Evolutionary conservation across 1,140 invertebrate species (phyloP).

Genomic region (Penaeus indicus): DNA sequence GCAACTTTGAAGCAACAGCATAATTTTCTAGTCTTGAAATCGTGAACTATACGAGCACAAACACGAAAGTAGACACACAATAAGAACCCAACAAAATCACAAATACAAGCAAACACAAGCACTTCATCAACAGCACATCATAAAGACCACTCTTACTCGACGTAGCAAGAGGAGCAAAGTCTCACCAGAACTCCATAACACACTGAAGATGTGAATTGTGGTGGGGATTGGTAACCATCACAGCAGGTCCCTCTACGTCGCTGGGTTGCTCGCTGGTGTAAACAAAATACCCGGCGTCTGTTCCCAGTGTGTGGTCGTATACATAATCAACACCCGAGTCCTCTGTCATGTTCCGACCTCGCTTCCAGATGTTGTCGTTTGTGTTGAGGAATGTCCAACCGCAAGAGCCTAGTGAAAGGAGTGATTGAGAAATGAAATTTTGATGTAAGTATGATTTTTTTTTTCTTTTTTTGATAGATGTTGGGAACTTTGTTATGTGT

Average conservation of each 20-base stretch:
- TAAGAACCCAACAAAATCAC: no score
- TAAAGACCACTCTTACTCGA: no score
- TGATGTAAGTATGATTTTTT: no score
- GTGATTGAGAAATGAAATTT: no score
- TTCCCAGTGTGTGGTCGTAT: slow-evolving; percentile 40
- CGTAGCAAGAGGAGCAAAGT: not conserved
- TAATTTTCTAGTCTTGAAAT: no score
- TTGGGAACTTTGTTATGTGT: no score
- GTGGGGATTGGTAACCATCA: slow-evolving; percentile 31
- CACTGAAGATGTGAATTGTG: slow-evolving; percentile 44
- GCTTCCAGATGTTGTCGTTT: slow-evolving; percentile 41
- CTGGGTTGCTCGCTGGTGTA: slow-evolving; percentile 12
- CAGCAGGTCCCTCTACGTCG: slow-evolving; percentile 33
- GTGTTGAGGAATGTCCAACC: slow-evolving; percentile 39
- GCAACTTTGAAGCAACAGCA: no score
- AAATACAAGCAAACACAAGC: no score
- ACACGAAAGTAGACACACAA: no score
- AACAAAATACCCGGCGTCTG: slow-evolving; percentile 29
- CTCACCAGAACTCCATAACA: slow-evolving; percentile 55
- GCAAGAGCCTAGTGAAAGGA: slow-evolving; percentile 11
- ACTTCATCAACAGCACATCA: no score
- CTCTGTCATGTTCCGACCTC: slow-evolving; percentile 41
- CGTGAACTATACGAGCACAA: no score
- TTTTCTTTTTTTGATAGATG: no score
- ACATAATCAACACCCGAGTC: not conserved